Base-by-base conservation (phyloP, 2,888 invertebrate species). In the Adineta ricciae region DNA sequence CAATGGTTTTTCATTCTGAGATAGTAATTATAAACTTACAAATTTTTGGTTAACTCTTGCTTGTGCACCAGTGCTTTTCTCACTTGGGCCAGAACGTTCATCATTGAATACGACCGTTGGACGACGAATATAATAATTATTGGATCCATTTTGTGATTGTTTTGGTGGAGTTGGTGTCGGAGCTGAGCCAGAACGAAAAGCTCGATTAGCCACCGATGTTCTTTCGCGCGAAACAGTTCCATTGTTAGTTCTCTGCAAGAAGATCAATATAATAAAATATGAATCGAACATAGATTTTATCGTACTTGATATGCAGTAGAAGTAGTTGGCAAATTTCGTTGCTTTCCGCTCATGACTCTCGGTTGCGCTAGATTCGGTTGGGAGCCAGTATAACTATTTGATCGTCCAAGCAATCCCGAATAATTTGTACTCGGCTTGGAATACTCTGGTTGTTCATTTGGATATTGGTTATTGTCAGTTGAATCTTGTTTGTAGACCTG, bases 41-140 rank as follows among this genome's bases (percentile, higher is more conserved):
- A 78, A 78, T 78, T 78, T 78, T n/a, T 78, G 38, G 41, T 78
- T 78, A 7, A 78, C 78, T 38, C n/a, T 78, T 78, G 78, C 78
- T 78, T 78, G 78, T 78, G 78, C 41, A 41, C 78, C 78, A 78
- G 21, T 78, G n/a, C 78, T 78, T 41, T 78, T 41, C 24, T 38
- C 41, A n/a, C 41, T 41, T 41, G 41, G 38, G 14, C 78, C 78
- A 36, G 32, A 2, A 27, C 64, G 64, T 32, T 64, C 64, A 64
- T 64, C 64, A 64, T 64, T 64, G 24, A 78, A 78, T 11, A 78
- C 78, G n/a, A 41, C 78, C 2, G 78, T 78, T 41, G 78, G 78
- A 41, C 78, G 78, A n/a, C 41, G 38, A 9, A 41, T n/a, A 78
- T 78, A 78, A 41, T 24, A 9, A 41, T 41, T 41, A 21, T 24